Evolutionary conservation across 2,888 invertebrate genomes (phyloP).

Genomic region (Ramazzottius varieornatus): DNA sequence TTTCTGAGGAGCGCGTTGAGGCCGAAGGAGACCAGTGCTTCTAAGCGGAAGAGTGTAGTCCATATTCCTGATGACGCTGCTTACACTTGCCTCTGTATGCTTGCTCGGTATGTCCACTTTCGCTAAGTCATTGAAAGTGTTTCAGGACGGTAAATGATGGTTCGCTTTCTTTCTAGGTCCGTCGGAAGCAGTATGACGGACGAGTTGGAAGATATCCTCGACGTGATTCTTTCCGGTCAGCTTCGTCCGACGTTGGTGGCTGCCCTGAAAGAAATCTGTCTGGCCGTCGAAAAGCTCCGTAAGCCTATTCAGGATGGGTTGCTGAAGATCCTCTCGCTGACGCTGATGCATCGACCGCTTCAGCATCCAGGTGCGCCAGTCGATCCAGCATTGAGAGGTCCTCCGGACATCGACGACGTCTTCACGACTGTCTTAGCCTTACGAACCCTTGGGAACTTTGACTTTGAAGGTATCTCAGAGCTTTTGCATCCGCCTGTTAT

Average conservation of each 20-base stretch:
- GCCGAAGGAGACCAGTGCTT: constrained; percentile 22
- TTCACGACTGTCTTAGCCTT: constrained; percentile 66
- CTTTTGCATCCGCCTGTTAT: too few relatives aligned
- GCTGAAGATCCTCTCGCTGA: constrained; percentile 62
- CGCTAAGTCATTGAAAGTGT: too few relatives aligned
- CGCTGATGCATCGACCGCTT: constrained; percentile 59
- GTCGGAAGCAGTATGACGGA: neutral
- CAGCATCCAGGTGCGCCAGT: constrained; percentile 40
- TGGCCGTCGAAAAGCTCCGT: constrained; percentile 57
- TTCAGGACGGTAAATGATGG: too few relatives aligned
- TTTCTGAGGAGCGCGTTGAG: constrained; percentile 48
- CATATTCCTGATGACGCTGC: constrained; percentile 49
- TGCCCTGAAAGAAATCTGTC: constrained; percentile 62
- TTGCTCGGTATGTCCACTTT: constrained; percentile 45
- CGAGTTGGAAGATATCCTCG: constrained; percentile 1
- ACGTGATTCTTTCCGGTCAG: neutral
- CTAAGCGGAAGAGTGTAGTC: constrained; percentile 21
- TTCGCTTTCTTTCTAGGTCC: too few relatives aligned
- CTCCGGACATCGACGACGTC: constrained; percentile 34
- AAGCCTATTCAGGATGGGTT: constrained; percentile 73
- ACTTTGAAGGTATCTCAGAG: constrained; percentile 42
- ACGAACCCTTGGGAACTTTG: constrained; percentile 57
- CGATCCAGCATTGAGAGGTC: constrained; percentile 5
- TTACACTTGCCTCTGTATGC: constrained; percentile 67
- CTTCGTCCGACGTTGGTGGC: constrained; percentile 53